phyloP scores from a whole-genome alignment of 2,888 invertebrate genomes.

The Megalurothrips usitatus region DNA sequence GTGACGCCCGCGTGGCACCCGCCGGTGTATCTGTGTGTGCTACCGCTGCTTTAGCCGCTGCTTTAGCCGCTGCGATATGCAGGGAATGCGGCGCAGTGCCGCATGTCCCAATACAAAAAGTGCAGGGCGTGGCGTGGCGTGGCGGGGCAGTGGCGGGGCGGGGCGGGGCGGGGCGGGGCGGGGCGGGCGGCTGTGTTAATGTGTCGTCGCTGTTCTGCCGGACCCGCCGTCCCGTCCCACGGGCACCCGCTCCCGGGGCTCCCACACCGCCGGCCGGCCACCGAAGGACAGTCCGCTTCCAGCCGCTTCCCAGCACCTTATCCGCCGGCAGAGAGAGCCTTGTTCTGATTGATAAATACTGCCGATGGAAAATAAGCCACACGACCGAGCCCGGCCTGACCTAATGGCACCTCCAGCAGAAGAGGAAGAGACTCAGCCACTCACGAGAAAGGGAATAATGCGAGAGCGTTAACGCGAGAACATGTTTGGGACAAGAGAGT shows the following conservation, averaged over 20 bases:
- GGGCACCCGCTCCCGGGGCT: neutral
- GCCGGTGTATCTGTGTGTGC: no score
- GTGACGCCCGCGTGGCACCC: no score
- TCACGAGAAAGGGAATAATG: no score
- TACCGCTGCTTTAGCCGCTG: neutral
- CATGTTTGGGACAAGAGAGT: no score
- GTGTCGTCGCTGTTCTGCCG: neutral
- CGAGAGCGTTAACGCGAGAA: no score
- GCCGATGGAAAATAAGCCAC: no score
- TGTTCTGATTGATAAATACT: no score
- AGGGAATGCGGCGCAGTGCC: neutral
- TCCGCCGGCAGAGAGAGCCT: neutral
- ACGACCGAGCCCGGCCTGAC: no score
- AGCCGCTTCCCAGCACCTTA: neutral
- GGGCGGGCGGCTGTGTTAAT: constrained; percentile 2
- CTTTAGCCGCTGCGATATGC: no score
- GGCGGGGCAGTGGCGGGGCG: neutral
- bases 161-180: neutral
- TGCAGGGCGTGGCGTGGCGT: neutral
- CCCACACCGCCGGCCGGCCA: neutral
- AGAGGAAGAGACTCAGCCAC: no score
- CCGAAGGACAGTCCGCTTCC: neutral
- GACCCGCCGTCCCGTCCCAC: neutral
- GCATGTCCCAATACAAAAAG: neutral
- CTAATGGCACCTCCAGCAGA: no score